Evolutionary conservation across 1,140 invertebrate genomes (phyloP), one percentile per base, ranked within the genome.

Genomic region (Drosophila sp.): DNA sequence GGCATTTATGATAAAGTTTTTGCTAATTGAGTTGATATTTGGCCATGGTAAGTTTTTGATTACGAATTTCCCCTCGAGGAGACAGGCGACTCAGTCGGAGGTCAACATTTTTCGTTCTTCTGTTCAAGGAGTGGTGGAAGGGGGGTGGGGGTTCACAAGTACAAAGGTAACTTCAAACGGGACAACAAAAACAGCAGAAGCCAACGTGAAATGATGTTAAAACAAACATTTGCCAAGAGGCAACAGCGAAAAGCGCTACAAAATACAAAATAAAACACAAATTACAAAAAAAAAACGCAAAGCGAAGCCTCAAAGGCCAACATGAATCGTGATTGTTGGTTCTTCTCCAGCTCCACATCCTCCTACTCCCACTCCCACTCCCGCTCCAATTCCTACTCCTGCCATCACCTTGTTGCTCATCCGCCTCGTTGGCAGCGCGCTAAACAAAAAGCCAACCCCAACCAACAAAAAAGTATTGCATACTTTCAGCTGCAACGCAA

Each of bases 141-240:
- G n/a, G n/a, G 54, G 27, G 56, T 40, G 11, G 23, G 3, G 4
- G 17, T 6, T 5, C 11, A 7, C 44, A 70, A 70, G 72, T 79
- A 79, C 80, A 83, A 83, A 83, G 76, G 54, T 60, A 63, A 71
- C 82, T 86, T 84, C 81, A 84, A 84, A 84, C 73, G 65, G 35
- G 56, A 56, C 54, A 64, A 32, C 56, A 76, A 76, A 65, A 72
- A 68, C 56, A 74, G 65, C 60, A 50, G 54, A 47, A 41, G 38
- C 70, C 47, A 69, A 76, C 58, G 78, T 57, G 67, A 85, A 78
- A 77, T 80, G 50, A 74, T 80, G 77, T 66, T 80, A 85, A 68
- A 84, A 78, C 78, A 81, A 77, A 80, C 61, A 84, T 58, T 80
- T 29, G 81, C 82, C 81, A 70, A 58, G 70, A 80, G 82, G 66